These are phyloP conservation scores for Eufriesea mexicana DNA, from an alignment of 1,140 invertebrate genomes.

Conservation along the genomic window DNA sequence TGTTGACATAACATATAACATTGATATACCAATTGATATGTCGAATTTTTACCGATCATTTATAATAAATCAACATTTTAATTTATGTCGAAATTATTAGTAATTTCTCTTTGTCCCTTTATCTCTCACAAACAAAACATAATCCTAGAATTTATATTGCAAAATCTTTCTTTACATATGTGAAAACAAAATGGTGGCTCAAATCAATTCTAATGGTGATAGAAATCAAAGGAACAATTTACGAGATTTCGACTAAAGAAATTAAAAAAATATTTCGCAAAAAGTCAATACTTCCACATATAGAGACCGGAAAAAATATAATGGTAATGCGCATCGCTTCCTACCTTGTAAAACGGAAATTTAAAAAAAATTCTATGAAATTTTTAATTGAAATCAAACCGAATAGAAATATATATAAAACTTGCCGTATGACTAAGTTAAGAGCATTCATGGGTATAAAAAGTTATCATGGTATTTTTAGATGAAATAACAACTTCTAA, in stretches of 20 bases:
- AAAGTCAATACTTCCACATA: not conserved
- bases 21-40: not conserved
- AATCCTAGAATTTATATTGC: not conserved
- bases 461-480: not conserved
- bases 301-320: not conserved
- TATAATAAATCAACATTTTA: not conserved
- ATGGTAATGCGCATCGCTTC: not conserved
- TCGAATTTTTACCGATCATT: too few relatives aligned
- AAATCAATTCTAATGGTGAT: conserved; percentile 57
- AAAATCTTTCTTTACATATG: conserved; percentile 40
- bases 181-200: conserved; percentile 64
- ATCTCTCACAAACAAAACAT: not conserved
- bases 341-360: not conserved
- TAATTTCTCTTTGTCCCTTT: not conserved
- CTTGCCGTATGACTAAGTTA: not conserved
- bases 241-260: not conserved
- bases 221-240: conserved; percentile 38
- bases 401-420: not conserved
- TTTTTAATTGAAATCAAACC: not conserved
- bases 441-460: not conserved
- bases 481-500: conserved; percentile 17
- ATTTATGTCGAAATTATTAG: not conserved
- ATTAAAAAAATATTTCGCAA: not conserved
- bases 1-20: not conserved
- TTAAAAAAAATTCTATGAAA: not conserved